Evolutionary conservation across 37 sponge, comb jelly and placozoan species (phyloP), one percentile per base, ranked within the genome.

Genomic region (Hormiphora californensis): DNA sequence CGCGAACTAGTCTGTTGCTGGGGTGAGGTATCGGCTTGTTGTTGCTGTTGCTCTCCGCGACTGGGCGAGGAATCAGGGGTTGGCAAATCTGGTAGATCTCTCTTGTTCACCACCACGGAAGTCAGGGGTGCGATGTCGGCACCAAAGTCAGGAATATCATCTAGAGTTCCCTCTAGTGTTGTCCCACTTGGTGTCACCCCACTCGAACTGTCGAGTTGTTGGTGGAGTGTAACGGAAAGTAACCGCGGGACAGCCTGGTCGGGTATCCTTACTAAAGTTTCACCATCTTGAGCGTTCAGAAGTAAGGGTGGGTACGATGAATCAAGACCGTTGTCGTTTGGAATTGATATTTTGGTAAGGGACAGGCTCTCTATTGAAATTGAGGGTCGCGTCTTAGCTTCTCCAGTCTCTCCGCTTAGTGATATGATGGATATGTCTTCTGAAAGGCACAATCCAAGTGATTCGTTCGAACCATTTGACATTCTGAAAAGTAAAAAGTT

Each of bases 131-230:
- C 31, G 21, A 67, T 67, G 2, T 67, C 68, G 9, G 31, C 38
- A n/a, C n/a, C n/a, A 34, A 67, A 67, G 30, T 67, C 68, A 33
- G 68, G 68, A 35, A 67, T 67, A 67, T 67, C 68, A 67, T 67
- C 68, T 28, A 67, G 68, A 33, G 68, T 67, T 67, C 68, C 68
- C 38, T 67, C 68, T 7, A 67, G 68, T 19, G 68, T 67, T 25
- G 61, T 57, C 21, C 31, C 68, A 67, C 68, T 67, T 19, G 68
- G 68, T 3, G 68, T 67, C 7, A 67, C 68, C 30, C 68, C 68
- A 67, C 68, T 67, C 38, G 68, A 36, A 36, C 38, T 36, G 39
- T 17, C 34, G n/a, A n/a, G n/a, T n/a, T n/a, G n/a, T 7, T 35
- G 31, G 39, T 67, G 68, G 12, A 36, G 68, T 30, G 68, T 36